Evolutionary conservation across 2,888 invertebrate genomes (phyloP).

Genomic region (Ceramica pisi): DNA sequence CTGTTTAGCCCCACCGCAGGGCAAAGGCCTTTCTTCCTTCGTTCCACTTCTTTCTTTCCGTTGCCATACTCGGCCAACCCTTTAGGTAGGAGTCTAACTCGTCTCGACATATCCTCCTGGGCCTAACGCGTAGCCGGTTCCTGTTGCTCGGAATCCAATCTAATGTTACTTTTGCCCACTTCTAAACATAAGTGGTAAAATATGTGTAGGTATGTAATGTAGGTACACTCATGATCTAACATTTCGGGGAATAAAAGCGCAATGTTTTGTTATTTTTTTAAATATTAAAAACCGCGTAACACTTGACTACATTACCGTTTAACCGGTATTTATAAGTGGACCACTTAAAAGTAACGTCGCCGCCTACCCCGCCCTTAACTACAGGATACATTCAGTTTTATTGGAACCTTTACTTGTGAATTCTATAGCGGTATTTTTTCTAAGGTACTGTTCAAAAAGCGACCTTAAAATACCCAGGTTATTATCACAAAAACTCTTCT

Average conservation of each 20-base stretch:
- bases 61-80: too few relatives aligned
- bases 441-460: not conserved
- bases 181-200: too few relatives aligned
- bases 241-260: not conserved
- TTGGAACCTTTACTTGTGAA: not conserved
- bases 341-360: constrained; percentile 37
- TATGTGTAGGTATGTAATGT: too few relatives aligned
- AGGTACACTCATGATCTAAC: too few relatives aligned
- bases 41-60: too few relatives aligned
- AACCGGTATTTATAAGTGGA: constrained; percentile 27
- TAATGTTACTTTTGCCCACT: too few relatives aligned
- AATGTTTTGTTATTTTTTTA: not conserved
- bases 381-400: constrained; percentile 46
- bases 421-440: constrained; percentile 8
- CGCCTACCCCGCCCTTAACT: constrained; percentile 23
- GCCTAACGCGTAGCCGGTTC: too few relatives aligned
- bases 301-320: not conserved
- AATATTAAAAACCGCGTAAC: not conserved
- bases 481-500: not conserved
- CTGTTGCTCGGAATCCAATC: too few relatives aligned
- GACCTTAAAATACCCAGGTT: not conserved
- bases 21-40: too few relatives aligned
- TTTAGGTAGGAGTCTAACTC: too few relatives aligned
- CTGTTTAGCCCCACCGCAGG: too few relatives aligned
- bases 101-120: too few relatives aligned